Conservation (phyloP, 2,888 invertebrate genomes). For the Epinotia demarniana region DNA sequence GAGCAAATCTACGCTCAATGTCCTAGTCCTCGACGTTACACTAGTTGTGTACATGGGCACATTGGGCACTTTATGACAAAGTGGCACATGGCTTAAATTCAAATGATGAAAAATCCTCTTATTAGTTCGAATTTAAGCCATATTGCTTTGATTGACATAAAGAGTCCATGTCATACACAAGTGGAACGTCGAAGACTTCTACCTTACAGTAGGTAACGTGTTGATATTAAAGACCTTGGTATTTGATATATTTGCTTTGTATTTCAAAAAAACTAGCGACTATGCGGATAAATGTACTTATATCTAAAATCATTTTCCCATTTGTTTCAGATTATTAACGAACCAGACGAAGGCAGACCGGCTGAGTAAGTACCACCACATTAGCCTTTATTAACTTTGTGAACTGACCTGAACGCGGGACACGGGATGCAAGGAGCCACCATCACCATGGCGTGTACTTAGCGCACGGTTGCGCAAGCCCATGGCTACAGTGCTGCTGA, state of each 20-base stretch:
- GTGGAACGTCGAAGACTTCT: too few relatives aligned
- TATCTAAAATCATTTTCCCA: neutral
- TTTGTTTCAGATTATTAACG: conserved; percentile 41
- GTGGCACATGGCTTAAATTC: too few relatives aligned
- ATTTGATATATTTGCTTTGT: neutral
- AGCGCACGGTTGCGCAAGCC: conserved; percentile 71
- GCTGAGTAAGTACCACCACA: conserved; percentile 32
- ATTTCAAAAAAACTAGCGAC: neutral
- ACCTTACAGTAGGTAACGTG: neutral
- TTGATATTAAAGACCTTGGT: neutral
- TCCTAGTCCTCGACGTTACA: too few relatives aligned
- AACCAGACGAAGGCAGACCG: conserved; percentile 8
- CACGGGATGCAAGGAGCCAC: conserved; percentile 29
- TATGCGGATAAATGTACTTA: neutral
- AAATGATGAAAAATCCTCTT: too few relatives aligned
- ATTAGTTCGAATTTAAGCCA: too few relatives aligned
- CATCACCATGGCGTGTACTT: conserved; percentile 48
- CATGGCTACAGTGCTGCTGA: conserved; percentile 60
- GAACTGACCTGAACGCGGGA: conserved; percentile 29
- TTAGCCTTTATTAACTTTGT: conserved; percentile 10
- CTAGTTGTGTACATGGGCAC: too few relatives aligned
- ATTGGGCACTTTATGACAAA: too few relatives aligned
- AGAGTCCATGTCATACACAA: too few relatives aligned
- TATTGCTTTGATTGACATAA: too few relatives aligned
- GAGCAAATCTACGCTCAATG: neutral